These are phyloP conservation scores for Drosophila kuntzei DNA, from an alignment of 2,888 invertebrate genomes.

Conservation along the genomic window DNA sequence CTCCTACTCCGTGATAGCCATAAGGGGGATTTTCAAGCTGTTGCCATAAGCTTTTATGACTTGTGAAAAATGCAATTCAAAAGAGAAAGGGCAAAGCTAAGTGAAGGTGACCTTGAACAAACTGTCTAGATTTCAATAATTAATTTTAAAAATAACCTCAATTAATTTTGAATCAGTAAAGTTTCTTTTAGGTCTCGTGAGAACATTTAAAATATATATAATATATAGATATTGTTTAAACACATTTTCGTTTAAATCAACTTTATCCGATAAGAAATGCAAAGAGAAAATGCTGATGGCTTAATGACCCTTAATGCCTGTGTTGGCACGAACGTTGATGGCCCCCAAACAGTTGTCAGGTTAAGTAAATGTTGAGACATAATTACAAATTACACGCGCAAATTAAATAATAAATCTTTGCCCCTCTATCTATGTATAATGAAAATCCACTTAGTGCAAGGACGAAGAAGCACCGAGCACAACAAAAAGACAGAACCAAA, in stretches of 20 bases:
- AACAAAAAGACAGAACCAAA: slow-evolving; percentile 16
- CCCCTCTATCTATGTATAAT: slow-evolving; percentile 50
- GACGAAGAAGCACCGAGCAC: slow-evolving; percentile 19
- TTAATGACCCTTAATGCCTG: slow-evolving; percentile 38
- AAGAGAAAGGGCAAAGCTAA: background rate
- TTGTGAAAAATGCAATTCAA: slow-evolving; percentile 9
- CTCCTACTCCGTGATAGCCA: background rate
- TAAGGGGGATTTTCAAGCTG: background rate
- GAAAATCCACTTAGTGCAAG: slow-evolving; percentile 62
- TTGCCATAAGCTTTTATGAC: slow-evolving; percentile 2
- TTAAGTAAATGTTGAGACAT: slow-evolving; percentile 54
- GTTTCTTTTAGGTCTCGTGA: background rate
- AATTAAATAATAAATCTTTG: slow-evolving; percentile 69
- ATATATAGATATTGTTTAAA: background rate
- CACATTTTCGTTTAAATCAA: background rate
- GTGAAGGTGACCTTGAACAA: background rate
- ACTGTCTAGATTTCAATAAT: background rate
- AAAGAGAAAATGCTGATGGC: slow-evolving; percentile 3
- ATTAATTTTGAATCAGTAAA: background rate
- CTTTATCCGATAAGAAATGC: background rate
- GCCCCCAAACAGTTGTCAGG: slow-evolving; percentile 35
- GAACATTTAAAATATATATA: background rate
- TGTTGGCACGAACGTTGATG: slow-evolving; percentile 6
- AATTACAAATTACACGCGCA: slow-evolving; percentile 65
- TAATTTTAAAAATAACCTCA: background rate